Conservation (phyloP, 1,140 invertebrate genomes). For the Pantala flavescens region DNA sequence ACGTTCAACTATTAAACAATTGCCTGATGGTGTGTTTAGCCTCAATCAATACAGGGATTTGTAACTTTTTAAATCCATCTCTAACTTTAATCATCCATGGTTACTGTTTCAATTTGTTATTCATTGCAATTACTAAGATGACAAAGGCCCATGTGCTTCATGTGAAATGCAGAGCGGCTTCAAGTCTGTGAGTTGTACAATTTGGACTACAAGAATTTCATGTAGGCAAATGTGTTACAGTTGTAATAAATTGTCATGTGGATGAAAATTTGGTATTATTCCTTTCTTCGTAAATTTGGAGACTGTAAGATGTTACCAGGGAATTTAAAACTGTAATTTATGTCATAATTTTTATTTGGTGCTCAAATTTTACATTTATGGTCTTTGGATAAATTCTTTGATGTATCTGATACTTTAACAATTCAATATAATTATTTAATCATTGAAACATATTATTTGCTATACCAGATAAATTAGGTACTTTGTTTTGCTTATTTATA, state of each 20-base stretch:
- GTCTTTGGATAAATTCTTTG: too few relatives aligned
- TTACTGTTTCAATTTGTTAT: neutral
- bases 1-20: neutral
- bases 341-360: too few relatives aligned
- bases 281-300: too few relatives aligned
- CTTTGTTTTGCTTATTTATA: too few relatives aligned
- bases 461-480: too few relatives aligned
- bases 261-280: neutral
- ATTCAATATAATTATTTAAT: too few relatives aligned
- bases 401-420: too few relatives aligned
- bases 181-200: neutral
- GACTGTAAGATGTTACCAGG: too few relatives aligned
- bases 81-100: neutral
- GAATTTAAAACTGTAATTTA: too few relatives aligned
- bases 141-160: neutral
- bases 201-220: neutral
- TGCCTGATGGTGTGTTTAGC: neutral
- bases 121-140: neutral
- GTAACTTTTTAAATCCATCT: neutral
- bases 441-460: too few relatives aligned
- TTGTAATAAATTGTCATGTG: slow-evolving; percentile 10
- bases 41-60: slow-evolving; percentile 4
- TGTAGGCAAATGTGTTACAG: neutral
- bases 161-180: neutral
- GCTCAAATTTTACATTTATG: too few relatives aligned